Percentiles rank a stretch among this genome's conserved stretches.
phyloP scores from a whole-genome alignment of 2,888 invertebrate species.

The Tuta absoluta region DNA sequence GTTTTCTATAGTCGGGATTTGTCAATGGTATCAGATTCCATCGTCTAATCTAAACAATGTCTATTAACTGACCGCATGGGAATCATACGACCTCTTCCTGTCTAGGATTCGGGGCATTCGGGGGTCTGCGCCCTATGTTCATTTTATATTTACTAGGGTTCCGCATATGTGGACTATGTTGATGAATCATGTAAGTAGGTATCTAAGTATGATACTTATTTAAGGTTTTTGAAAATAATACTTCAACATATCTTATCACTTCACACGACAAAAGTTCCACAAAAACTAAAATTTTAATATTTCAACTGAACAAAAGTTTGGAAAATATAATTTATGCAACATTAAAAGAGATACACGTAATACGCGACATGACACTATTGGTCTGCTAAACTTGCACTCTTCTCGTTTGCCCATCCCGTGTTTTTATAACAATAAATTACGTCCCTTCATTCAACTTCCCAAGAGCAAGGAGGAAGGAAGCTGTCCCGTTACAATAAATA shows the following conservation, averaged over 20 bases:
- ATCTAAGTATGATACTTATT: too few species aligned
- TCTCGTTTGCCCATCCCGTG: not conserved
- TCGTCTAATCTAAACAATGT: not conserved
- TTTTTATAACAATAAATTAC: constrained; percentile 38
- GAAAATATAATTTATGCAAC: too few species aligned
- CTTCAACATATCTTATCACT: too few species aligned
- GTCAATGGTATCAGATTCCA: constrained; percentile 6
- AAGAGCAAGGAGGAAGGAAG: constrained; percentile 51
- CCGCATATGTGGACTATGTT: not conserved
- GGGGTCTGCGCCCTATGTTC: not conserved
- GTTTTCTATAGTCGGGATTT: not conserved
- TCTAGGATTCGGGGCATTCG: not conserved
- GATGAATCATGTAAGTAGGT: too few species aligned
- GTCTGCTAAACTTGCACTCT: not conserved
- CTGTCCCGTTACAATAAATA: constrained; percentile 36
- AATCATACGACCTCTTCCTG: constrained; percentile 9
- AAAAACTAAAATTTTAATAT: too few species aligned
- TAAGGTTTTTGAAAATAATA: too few species aligned
- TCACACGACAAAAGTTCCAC: too few species aligned
- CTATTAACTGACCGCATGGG: constrained; percentile 5
- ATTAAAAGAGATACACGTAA: not conserved
- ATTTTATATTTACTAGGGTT: constrained; percentile 2
- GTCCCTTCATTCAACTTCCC: constrained; percentile 33
- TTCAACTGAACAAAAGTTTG: too few species aligned
- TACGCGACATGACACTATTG: too few species aligned